These are phyloP conservation scores for Saccopteryx leptura DNA, from an alignment of 2,113 vertebrate species.

Conservation along the genomic window DNA sequence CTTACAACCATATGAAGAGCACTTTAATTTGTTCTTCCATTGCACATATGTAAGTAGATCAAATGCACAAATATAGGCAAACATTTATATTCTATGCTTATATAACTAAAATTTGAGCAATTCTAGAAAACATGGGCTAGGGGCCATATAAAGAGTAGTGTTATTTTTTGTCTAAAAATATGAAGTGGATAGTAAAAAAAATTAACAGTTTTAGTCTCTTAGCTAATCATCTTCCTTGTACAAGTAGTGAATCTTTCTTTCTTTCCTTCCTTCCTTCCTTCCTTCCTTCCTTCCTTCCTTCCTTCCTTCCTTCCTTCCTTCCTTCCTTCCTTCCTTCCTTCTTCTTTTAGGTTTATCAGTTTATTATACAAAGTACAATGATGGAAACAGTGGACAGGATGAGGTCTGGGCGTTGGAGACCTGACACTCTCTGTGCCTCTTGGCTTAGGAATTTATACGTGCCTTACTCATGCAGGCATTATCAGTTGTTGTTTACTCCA, in stretches of 20 bases:
- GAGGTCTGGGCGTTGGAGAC: background rate
- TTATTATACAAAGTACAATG: background rate
- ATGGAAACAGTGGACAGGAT: background rate
- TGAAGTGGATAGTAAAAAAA: background rate
- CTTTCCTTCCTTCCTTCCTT: background rate
- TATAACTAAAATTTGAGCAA: background rate
- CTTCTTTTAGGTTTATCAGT: background rate
- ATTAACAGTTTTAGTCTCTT: accelerated
- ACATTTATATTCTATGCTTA: background rate
- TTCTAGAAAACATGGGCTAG: background rate
- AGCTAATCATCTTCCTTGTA: background rate
- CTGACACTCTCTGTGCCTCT: background rate
- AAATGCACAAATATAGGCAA: background rate
- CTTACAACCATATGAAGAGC: background rate
- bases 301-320: background rate
- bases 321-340: background rate
- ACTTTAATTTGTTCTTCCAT: background rate
- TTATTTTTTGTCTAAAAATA: background rate
- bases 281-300: background rate
- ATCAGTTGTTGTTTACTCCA: background rate
- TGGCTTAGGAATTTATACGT: background rate
- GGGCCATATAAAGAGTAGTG: background rate
- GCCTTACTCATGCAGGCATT: background rate
- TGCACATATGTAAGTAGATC: background rate
- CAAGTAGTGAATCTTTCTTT: background rate